A percentile compares a stretch with the other conserved stretches of the same genome.
phyloP scores from a whole-genome alignment of 2,797 vertebrate genomes.

The Phoebastria nigripes region DNA sequence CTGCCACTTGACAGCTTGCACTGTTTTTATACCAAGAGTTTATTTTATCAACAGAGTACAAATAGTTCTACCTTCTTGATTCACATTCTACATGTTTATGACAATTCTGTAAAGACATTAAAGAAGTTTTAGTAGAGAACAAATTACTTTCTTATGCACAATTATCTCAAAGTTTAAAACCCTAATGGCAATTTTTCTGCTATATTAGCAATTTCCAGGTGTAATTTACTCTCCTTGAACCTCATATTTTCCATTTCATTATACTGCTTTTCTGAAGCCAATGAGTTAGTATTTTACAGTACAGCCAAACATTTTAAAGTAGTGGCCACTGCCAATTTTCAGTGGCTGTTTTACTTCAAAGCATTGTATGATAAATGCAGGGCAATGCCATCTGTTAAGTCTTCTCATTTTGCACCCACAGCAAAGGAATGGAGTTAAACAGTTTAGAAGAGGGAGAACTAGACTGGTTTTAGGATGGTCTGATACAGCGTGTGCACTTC shows the following conservation, averaged over 20 bases:
- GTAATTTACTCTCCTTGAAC: background rate
- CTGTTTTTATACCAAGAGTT: constrained; percentile 15
- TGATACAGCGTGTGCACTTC: rapidly evolving
- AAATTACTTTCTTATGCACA: background rate
- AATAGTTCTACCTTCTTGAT: background rate
- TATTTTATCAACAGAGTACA: constrained; percentile 42
- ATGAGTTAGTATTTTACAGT: background rate
- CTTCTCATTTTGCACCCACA: background rate
- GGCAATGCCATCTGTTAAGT: background rate
- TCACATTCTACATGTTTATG: background rate
- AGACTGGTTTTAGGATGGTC: background rate
- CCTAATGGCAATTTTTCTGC: background rate
- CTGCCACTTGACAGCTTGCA: constrained; percentile 29
- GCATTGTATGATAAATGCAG: background rate
- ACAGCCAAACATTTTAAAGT: background rate
- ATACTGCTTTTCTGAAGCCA: background rate
- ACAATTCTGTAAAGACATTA: background rate
- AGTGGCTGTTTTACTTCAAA: background rate
- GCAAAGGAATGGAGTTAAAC: background rate
- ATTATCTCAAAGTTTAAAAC: background rate
- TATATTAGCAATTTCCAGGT: background rate
- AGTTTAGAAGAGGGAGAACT: background rate
- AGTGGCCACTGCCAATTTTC: background rate
- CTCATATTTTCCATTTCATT: background rate
- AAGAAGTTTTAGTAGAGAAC: background rate